Percentiles rank a stretch among this genome's conserved stretches.
phyloP scores from a whole-genome alignment of 2,113 vertebrate species.

The Ranitomeya variabilis region DNA sequence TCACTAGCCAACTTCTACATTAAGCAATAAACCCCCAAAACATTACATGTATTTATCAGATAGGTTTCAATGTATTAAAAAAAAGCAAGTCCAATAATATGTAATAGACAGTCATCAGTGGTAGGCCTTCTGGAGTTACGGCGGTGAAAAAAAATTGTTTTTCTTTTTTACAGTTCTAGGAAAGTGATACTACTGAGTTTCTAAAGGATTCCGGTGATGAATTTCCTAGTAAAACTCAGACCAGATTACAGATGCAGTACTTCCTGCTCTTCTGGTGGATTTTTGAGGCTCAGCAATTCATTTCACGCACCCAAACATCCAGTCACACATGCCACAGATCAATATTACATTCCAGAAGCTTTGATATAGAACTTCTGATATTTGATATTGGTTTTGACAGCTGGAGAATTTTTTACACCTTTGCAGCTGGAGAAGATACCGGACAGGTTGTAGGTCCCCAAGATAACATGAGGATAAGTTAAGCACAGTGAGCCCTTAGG shows the following conservation, averaged over 20 bases:
- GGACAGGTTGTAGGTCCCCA: not conserved
- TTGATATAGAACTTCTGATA: not conserved
- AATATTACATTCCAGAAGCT: not conserved
- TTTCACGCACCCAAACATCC: not conserved
- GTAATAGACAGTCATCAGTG: not conserved
- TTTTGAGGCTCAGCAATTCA: not conserved
- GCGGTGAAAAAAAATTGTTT: not conserved
- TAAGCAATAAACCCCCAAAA: not conserved
- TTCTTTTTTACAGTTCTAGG: not conserved
- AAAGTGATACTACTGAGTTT: not conserved
- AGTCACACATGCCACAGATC: not conserved
- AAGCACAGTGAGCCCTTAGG: constrained; percentile 43
- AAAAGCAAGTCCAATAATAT: not conserved
- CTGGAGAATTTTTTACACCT: not conserved
- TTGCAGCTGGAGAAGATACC: not conserved
- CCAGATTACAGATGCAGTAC: not conserved
- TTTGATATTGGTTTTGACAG: not conserved
- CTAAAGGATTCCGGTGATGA: not conserved
- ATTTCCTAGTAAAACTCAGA: not conserved
- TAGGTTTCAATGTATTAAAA: not conserved
- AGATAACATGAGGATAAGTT: not conserved
- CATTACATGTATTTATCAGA: not conserved
- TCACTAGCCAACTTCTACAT: not conserved
- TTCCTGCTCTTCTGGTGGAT: not conserved
- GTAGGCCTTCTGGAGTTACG: not conserved